These are phyloP conservation scores for Elanoides forficatus DNA, from an alignment of 2,113 vertebrate species.

Conservation along the genomic window DNA sequence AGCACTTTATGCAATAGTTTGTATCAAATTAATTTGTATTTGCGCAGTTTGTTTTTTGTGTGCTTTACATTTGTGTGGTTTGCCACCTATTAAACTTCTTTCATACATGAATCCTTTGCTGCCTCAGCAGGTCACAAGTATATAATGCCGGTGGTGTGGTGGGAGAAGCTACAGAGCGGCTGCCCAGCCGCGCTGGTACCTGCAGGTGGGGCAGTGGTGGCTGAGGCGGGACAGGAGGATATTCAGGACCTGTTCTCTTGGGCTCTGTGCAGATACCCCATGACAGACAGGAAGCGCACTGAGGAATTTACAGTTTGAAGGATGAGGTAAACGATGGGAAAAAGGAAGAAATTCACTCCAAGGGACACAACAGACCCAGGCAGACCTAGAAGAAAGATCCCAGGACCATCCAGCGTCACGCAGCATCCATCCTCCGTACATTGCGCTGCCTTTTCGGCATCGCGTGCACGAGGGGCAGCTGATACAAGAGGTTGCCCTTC, in stretches of 20 bases:
- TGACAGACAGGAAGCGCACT: not conserved
- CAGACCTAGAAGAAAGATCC: not conserved
- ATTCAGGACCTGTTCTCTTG: not conserved
- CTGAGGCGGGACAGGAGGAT: not conserved
- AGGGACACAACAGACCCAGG: not conserved
- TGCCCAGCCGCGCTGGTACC: not conserved
- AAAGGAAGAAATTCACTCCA: not conserved
- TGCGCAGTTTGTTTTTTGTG: not conserved
- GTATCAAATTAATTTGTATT: not conserved
- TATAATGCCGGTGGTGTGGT: rapidly evolving
- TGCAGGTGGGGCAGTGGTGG: not conserved
- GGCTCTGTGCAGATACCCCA: not conserved
- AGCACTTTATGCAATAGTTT: not conserved
- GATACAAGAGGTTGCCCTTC: not conserved
- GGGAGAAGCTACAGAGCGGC: not conserved
- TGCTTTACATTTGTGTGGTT: not conserved
- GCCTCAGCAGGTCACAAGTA: not conserved
- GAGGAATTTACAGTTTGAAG: not conserved
- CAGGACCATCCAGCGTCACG: rapidly evolving
- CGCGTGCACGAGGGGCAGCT: rapidly evolving
- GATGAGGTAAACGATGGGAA: not conserved
- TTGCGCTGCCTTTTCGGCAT: not conserved
- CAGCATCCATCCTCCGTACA: not conserved
- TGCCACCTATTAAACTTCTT: not conserved
- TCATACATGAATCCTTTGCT: not conserved